phyloP scores from a whole-genome alignment of 2,797 vertebrate species.

The Lacerta viridis region DNA sequence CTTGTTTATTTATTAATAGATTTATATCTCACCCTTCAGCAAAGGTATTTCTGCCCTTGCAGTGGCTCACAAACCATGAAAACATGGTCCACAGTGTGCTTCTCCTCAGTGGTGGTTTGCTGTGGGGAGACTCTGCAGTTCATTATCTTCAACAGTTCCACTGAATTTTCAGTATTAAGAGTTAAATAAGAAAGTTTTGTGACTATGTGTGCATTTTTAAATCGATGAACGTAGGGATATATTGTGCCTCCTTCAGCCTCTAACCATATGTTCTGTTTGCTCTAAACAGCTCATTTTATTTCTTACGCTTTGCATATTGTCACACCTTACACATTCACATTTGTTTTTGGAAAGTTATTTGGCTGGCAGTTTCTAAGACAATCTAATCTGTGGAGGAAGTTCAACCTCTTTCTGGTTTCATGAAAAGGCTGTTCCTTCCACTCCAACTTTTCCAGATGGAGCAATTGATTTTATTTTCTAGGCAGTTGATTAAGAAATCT shows the following conservation, averaged over 20 bases:
- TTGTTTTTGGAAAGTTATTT: slow-evolving; percentile 69
- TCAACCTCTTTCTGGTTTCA: slow-evolving; percentile 71
- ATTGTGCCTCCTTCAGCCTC: slow-evolving; percentile 36
- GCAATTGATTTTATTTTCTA: slow-evolving; percentile 72
- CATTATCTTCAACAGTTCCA: not conserved
- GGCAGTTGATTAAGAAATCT: slow-evolving; percentile 70
- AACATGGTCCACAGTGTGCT: not conserved
- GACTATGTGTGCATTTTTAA: not conserved
- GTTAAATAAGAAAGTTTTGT: not conserved
- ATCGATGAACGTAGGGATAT: not conserved
- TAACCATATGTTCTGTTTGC: slow-evolving; percentile 44
- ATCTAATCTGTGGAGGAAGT: slow-evolving; percentile 72
- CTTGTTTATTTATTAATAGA: not conserved
- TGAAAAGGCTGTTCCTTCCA: slow-evolving; percentile 70
- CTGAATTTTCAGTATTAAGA: not conserved
- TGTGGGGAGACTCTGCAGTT: too few species aligned
- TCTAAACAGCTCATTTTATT: slow-evolving; percentile 57
- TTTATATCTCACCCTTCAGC: not conserved
- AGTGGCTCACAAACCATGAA: not conserved
- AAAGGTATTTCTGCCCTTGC: not conserved
- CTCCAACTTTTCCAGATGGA: slow-evolving; percentile 67
- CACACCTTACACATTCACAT: slow-evolving; percentile 63
- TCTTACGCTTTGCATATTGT: slow-evolving; percentile 56
- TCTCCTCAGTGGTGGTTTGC: not conserved
- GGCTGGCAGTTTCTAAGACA: slow-evolving; percentile 66